Base-by-base conservation (phyloP, 2,113 vertebrate genomes). In the Pomatostomus ruficeps region DNA sequence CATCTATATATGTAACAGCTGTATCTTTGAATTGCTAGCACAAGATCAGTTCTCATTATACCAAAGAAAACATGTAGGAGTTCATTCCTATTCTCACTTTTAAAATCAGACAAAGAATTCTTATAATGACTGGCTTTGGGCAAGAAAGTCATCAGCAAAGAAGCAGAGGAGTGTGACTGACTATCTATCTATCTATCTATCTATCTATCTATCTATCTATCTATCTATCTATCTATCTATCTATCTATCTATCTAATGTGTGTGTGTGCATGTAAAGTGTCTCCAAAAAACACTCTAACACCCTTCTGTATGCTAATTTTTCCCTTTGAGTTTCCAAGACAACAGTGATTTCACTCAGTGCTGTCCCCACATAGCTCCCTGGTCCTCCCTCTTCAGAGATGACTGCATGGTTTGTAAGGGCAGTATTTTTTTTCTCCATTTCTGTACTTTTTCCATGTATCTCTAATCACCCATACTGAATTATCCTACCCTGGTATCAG, bases 321-420 rank as follows among this genome's bases (percentile, higher is more conserved):
- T 91, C 43, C 71, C 33, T 55, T 49, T 66, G 78, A 83, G 96
- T 96, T 97, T 97, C 95, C 96, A 96, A 96, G 95, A 97, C 89
- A 94, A 97, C 95, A 83, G 89, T 76, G 63, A 46, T 80, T 94
- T 89, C 70, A 84, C 61, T 85, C 85, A 24, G 67, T 36, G 71
- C 49, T 93, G 72, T 95, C 81, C 93, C 89, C 78, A 85, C 52
- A 70, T 91, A 94, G 91, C 88, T 91, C 58, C 54, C 9, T 73
- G 46, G 67, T 55, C 74, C 54, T 74, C 36, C 23, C 26, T 73
- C 49, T 70, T 77, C 26, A 42, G 67, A 85, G 26, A 49, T 0
- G 0, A 51, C 71, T 72, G 76, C 42, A 33, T 23, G 46, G 29
- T 72, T 89, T 91, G 15, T 61, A 82, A 74, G 61, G 38, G 43